phyloP scores from a whole-genome alignment of 2,113 vertebrate species.

The Psilopsiagon aurifrons region DNA sequence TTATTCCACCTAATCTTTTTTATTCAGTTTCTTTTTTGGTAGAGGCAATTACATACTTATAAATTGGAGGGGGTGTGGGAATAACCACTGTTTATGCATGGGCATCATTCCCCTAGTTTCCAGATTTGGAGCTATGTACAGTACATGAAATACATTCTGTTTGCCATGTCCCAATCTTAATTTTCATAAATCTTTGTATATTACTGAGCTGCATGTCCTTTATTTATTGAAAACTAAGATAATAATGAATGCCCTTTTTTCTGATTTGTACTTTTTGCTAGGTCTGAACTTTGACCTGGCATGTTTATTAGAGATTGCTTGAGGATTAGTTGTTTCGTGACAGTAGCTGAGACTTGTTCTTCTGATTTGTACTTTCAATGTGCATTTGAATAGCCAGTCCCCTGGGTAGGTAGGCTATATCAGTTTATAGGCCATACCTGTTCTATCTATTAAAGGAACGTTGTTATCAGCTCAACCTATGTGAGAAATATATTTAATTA shows the following conservation, averaged over 20 bases:
- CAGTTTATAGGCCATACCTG: neutral
- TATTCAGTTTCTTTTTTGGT: neutral
- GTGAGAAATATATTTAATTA: neutral
- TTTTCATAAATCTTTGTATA: neutral
- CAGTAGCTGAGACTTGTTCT: neutral
- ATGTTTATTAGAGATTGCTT: neutral
- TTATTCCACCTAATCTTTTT: neutral
- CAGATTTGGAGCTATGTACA: neutral
- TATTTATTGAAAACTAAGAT: neutral
- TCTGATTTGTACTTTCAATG: neutral
- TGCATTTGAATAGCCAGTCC: neutral
- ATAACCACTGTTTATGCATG: neutral
- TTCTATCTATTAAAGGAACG: neutral
- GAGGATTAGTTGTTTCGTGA: neutral
- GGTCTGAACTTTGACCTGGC: neutral
- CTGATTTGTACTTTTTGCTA: neutral
- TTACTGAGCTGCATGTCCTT: neutral
- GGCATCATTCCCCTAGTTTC: neutral
- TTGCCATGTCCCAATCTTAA: neutral
- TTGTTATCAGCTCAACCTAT: neutral
- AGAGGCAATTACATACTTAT: neutral
- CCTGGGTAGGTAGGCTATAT: accelerated
- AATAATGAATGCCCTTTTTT: neutral
- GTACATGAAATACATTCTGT: neutral
- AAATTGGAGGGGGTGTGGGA: accelerated